Conservation (phyloP, 2,888 invertebrate genomes). For the Lasioglossum leucozonium region DNA sequence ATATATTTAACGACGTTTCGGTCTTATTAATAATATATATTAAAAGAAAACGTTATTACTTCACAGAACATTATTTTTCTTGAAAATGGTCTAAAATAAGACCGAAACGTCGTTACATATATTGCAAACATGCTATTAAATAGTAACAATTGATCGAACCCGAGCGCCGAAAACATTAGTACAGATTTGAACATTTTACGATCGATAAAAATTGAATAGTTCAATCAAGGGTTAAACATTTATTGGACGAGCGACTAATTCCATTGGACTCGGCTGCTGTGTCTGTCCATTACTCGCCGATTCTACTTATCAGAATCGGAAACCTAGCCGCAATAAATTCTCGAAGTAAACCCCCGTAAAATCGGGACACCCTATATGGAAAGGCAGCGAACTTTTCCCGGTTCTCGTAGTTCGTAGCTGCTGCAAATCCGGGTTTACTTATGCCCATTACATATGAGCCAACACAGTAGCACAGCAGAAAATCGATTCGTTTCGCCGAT, state of each 20-base stretch:
- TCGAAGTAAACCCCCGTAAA: neutral
- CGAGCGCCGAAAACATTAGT: too few species aligned
- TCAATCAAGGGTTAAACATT: neutral
- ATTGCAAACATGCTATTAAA: too few species aligned
- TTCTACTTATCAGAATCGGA: neutral
- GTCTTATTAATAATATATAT: too few species aligned
- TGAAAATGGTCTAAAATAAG: too few species aligned
- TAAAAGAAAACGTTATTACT: too few species aligned
- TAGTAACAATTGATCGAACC: too few species aligned
- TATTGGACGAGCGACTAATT: neutral
- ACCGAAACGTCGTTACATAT: too few species aligned
- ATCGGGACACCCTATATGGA: neutral
- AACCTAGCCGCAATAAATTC: neutral
- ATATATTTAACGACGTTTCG: too few species aligned
- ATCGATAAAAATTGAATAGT: too few species aligned
- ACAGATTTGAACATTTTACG: too few species aligned
- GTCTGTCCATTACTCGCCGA: neutral
- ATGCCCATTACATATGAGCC: conserved; percentile 18
- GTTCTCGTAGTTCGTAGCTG: conserved; percentile 3
- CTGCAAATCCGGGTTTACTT: conserved; percentile 26
- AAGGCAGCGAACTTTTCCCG: neutral
- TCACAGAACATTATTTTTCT: too few species aligned
- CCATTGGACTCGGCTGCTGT: neutral
- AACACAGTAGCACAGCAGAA: neutral
- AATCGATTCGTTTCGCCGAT: conserved; percentile 29